Conservation (phyloP, 2,113 vertebrate species). For the Oceanodroma tethys region DNA sequence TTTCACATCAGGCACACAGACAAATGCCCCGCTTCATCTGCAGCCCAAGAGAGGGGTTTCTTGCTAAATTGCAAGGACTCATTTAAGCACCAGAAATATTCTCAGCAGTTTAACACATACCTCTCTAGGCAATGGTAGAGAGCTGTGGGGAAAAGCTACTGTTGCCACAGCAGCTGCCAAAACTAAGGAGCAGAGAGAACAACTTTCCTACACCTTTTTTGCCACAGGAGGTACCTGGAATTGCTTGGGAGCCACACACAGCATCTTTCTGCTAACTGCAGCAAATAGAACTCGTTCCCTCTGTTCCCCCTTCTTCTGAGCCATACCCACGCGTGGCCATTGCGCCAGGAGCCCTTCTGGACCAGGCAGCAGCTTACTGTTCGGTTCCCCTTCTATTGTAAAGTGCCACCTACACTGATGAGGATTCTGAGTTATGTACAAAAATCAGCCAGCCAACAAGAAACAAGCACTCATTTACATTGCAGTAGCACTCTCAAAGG, state of each 20-base stretch:
- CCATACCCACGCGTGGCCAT: accelerated
- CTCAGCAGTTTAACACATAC: background rate
- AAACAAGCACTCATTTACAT: background rate
- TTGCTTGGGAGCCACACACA: background rate
- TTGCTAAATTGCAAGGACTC: background rate
- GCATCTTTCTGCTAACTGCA: background rate
- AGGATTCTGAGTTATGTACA: background rate
- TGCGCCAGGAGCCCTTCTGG: background rate
- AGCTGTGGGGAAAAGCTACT: background rate
- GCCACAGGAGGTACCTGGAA: background rate
- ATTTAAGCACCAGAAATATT: background rate
- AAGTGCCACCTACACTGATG: background rate
- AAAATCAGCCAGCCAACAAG: background rate
- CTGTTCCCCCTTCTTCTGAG: background rate
- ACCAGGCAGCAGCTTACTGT: background rate
- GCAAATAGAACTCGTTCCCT: background rate
- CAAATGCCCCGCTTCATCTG: background rate
- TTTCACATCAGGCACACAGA: background rate
- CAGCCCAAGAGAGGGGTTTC: background rate
- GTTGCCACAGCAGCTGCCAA: background rate
- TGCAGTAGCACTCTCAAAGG: background rate
- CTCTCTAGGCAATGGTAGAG: background rate
- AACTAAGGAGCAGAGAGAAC: background rate
- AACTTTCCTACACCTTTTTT: background rate
- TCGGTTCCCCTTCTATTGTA: background rate